Evolutionary conservation across 2,888 invertebrate species (phyloP).

Genomic region (Yponomeuta evonymella): DNA sequence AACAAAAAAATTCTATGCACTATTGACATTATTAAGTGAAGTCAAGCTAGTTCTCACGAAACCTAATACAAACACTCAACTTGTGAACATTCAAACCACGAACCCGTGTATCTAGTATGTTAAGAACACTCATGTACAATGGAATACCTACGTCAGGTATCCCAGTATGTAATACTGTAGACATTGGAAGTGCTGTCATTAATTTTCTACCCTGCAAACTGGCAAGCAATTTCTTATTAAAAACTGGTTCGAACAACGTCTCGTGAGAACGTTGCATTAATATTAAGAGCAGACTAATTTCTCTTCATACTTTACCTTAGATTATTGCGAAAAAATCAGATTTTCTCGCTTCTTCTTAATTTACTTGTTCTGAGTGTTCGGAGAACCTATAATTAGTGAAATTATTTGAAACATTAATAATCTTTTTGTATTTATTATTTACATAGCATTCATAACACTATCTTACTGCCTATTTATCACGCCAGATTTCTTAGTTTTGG

Average conservation of each 20-base stretch:
- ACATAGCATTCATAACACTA: too few species aligned
- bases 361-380: not conserved
- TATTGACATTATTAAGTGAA: too few species aligned
- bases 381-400: not conserved
- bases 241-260: constrained; percentile 44
- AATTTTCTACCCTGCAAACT: constrained; percentile 42
- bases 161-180: constrained; percentile 6
- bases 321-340: not conserved
- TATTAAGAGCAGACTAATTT: constrained; percentile 24
- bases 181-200: constrained; percentile 36
- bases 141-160: not conserved
- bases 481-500: not conserved
- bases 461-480: too few species aligned
- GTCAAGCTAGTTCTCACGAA: too few species aligned
- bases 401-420: too few species aligned
- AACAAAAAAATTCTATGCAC: too few species aligned
- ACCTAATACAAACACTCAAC: too few species aligned
- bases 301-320: constrained; percentile 1
- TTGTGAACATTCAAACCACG: not conserved
- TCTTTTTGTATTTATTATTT: too few species aligned
- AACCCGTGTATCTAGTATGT: constrained; percentile 5
- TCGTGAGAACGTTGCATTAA: constrained; percentile 33
- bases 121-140: not conserved
- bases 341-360: not conserved
- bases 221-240: constrained; percentile 45